Evolutionary conservation across 1,140 invertebrate species (phyloP), one percentile per base, ranked within the genome.

Genomic region (Musca domestica): DNA sequence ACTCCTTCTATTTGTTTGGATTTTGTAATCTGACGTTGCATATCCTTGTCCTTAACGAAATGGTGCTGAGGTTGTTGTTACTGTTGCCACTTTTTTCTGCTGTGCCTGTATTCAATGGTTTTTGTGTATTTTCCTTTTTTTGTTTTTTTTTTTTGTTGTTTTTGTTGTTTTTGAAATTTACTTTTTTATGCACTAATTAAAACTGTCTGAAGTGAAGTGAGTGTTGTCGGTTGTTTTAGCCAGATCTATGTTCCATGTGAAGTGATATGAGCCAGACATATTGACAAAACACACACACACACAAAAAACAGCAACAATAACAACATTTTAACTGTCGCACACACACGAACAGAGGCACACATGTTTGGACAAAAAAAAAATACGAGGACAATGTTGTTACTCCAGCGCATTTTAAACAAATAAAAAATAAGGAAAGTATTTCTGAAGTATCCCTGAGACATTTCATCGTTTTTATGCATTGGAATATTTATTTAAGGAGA

Each of bases 161-260:
- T 63, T 27, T 63, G 1, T 27, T n/a, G 17, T 20, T 46, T 9
- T 46, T 47, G 34, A 22, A 46, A 19, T 46, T 19, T 47, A n/a
- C 14, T 14, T 64, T 64, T 64, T 46, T 46, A 22, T 48, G 30
- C 61, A 64, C 61, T 64, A 64, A 64, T 64, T 64, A 64, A 64
- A 64, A 58, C 22, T 25, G 61, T 64, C 61, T 64, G 34, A 64
- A 64, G 54, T 30, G 51, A 12, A 64, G 54, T 30, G 51, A 12
- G 51, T 54, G 20, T 54, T 12, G 20, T 22, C 5, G 10, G 51
- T 52, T 4, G 12, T 20, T 23, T 17, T 54, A 22, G 19, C 22
- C 6, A 19, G 3, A 17, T 17, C 19, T 49, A 20, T n/a, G 27
- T 9, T 30, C 3, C 27, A 30, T 30, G 27, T 30, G 27, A 23